Evolutionary conservation across 2,113 vertebrate species (phyloP).

Genomic region (Alligator sinensis): DNA sequence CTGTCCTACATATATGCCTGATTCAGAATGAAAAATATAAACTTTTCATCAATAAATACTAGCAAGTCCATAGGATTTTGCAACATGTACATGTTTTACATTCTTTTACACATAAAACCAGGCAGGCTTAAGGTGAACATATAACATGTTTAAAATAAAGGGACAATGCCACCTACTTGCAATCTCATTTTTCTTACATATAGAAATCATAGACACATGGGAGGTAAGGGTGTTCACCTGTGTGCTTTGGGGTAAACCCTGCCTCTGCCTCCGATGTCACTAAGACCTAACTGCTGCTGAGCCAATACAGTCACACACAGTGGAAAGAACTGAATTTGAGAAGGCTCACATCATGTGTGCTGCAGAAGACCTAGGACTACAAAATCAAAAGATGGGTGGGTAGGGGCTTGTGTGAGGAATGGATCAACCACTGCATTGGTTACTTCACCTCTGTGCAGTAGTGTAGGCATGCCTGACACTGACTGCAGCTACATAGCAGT

Average conservation of each 20-base stretch:
- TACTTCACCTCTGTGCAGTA: neutral
- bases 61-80: neutral
- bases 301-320: neutral
- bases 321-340: conserved; percentile 1
- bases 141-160: neutral
- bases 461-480: neutral
- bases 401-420: neutral
- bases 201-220: neutral
- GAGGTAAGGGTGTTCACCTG: neutral
- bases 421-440: neutral
- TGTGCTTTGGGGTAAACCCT: neutral
- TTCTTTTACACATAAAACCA: neutral
- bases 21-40: neutral
- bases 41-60: neutral
- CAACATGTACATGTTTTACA: neutral
- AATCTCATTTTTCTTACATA: neutral
- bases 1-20: neutral
- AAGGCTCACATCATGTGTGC: neutral
- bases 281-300: neutral
- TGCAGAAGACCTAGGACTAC: neutral
- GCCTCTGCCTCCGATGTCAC: neutral
- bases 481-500: neutral
- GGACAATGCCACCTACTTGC: neutral
- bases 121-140: neutral
- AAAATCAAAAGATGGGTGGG: neutral